Conservation (phyloP, 53 echinoderm and acorn worm species). For the Crossaster papposus region DNA sequence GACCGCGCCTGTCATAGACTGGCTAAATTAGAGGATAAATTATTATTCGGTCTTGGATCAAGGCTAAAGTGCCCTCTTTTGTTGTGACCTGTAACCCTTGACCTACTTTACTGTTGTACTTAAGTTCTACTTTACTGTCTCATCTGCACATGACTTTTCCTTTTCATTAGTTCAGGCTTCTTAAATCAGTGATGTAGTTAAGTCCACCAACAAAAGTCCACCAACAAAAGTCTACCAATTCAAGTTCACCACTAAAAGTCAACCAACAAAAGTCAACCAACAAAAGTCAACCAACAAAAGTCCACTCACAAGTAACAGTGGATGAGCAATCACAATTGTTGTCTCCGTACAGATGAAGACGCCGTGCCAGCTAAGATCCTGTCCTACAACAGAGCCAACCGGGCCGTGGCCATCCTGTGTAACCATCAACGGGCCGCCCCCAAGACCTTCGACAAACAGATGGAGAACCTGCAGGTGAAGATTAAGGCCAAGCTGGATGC, state of each 20-base stretch:
- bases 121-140: too few species aligned
- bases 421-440: slow-evolving; percentile 99
- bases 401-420: slow-evolving; percentile 95
- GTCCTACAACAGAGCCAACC: slow-evolving; percentile 97
- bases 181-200: too few species aligned
- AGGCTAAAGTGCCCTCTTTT: background rate
- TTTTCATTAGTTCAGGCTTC: background rate
- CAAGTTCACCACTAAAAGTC: too few species aligned
- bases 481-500: slow-evolving; percentile 83
- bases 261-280: too few species aligned
- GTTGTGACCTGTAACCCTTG: background rate
- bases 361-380: slow-evolving; percentile 82
- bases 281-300: too few species aligned
- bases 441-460: slow-evolving; percentile 98
- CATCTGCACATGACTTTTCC: background rate
- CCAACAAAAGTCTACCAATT: too few species aligned
- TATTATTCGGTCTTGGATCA: background rate
- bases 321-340: background rate
- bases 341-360: slow-evolving; percentile 73
- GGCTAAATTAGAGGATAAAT: background rate
- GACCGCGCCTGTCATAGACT: too few species aligned
- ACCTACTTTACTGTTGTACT: too few species aligned
- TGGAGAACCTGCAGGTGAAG: slow-evolving; percentile 90
- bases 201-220: too few species aligned
- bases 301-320: too few species aligned